Base-by-base conservation (phyloP, 2,888 invertebrate genomes). In the Hydriomena furcata region DNA sequence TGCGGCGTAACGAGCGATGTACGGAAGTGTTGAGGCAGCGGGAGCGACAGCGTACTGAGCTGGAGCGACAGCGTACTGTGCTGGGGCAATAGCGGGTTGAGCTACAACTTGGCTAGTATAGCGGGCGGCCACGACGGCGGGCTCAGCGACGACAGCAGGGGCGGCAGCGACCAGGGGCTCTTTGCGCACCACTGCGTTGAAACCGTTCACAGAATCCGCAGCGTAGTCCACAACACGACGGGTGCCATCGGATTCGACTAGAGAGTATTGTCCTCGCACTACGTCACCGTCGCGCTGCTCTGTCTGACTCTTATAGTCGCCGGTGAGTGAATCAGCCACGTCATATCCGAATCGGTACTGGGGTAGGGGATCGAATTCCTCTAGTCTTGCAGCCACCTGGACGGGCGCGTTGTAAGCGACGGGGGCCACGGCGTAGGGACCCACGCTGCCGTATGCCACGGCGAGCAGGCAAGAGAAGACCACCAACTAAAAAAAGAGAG, bases 281-380 rank as follows among this genome's bases (percentile, higher is more conserved):
- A 92, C 64, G 55, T 92, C 92, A 28, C 92, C 92, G 52, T 91
- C 82, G 53, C 92, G 83, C 49, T 91, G 84, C 63, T 92, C 92
- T 21, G 72, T 73, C 60, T 85, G 89, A 52, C 79, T 84, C 69
- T 90, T 90, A 74, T 82, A 86, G 63, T 89, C 89, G 0, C 89
- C 90, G 45, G 89, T 87, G 37, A 88, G 73, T 0, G 84, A 76
- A 58, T 90, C 90, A 0, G 83, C 82, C 10, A 90, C 90, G 31
- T 82, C 72, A 60, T 90, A 89, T 27, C 85, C 90, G 52, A 81
- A 89, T 53, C 76, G 73, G 76, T 94, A 94, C 68, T 92, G 92
- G 0, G 93, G 93, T 36, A 85, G 69, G 0, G 92, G 87, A 67
- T 92, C 92, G 68, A 89, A 91, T 50, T 91, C 81, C 52, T 85